Base-by-base conservation (phyloP, 2,888 invertebrate genomes). In the Piscicola geometra region DNA sequence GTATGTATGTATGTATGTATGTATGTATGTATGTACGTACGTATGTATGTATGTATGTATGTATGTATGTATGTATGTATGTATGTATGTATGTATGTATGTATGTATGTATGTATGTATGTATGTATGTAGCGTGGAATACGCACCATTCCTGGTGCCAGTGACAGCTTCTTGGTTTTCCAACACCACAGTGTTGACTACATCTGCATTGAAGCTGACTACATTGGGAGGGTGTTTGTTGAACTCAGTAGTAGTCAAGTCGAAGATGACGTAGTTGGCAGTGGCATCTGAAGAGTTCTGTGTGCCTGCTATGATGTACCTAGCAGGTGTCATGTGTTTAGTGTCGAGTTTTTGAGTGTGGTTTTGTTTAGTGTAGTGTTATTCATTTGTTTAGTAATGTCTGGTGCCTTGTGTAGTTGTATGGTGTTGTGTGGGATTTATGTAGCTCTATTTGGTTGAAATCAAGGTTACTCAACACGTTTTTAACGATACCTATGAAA, bases 241-340 rank as follows among this genome's bases (percentile, higher is more conserved):
- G 77, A 81, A 81, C 73, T 81, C 81, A 28, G 82, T 82, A 21
- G 76, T 68, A 18, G 78, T 83, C 81, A 85, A 82, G 76, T 86
- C 85, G 78, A 85, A 86, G 66, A 84, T 81, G 71, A 85, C 82
- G 79, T 84, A 85, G 78, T 85, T 84, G 30, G 85, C 83, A 70
- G 81, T 82, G 76, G 83, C 83, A 80, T 86, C 85, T 75, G 82
- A 82, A 9, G 83, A 81, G 79, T 85, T 85, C 76, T 81, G 82
- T 79, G 84, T 84, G 66, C 85, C 86, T 50, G 84, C 84, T n/a
- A 85, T 80, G 25, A 84, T 84, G 76, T 83, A 80, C 36, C 80
- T 78, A 72, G 80, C 80, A 77, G 81, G 79, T 30, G 67, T 5
- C n/a, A 21, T 56, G 21, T n/a, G n/a, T n/a, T n/a, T n/a, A n/a